Conservation (phyloP, 2,888 invertebrate genomes). For the Trichacis sp. region DNA sequence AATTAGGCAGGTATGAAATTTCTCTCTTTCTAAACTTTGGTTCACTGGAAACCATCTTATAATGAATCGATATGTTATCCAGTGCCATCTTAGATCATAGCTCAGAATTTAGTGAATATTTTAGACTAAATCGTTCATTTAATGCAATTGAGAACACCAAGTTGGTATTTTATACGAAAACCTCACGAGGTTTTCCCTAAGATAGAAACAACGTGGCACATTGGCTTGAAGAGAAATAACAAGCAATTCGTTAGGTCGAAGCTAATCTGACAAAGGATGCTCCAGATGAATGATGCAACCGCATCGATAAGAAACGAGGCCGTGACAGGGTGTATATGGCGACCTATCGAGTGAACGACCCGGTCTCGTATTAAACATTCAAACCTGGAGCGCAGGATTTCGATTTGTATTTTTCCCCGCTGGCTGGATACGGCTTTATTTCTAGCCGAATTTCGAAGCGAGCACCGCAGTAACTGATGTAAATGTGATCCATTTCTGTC, state of each 20-base stretch:
- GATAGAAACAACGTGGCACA: conserved; percentile 12
- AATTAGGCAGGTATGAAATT: no score
- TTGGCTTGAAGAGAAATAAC: conserved; percentile 25
- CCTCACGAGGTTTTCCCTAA: no score
- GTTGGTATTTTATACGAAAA: no score
- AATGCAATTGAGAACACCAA: no score
- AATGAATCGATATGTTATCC: no score
- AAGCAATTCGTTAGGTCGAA: conserved; percentile 10
- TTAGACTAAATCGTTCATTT: no score
- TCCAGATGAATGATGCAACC: conserved; percentile 21
- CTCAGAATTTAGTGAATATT: no score
- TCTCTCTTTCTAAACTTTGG: no score
- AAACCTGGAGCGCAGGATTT: conserved; percentile 33
- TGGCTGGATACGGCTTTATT: conserved; percentile 14
- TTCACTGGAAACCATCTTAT: no score
- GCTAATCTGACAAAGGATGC: conserved; percentile 24
- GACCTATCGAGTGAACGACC: conserved; percentile 33
- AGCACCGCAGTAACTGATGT: background rate
- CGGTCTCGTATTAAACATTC: conserved; percentile 26
- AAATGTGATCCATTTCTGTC: conserved; percentile 9
- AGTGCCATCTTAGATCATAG: no score
- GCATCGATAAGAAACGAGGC: conserved; percentile 25
- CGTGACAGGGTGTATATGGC: conserved; percentile 27
- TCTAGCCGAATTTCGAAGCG: conserved; percentile 8
- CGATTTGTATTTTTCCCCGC: conserved; percentile 19